phyloP scores from a whole-genome alignment of 2,113 vertebrate genomes.

The Tachuris rubrigastra region DNA sequence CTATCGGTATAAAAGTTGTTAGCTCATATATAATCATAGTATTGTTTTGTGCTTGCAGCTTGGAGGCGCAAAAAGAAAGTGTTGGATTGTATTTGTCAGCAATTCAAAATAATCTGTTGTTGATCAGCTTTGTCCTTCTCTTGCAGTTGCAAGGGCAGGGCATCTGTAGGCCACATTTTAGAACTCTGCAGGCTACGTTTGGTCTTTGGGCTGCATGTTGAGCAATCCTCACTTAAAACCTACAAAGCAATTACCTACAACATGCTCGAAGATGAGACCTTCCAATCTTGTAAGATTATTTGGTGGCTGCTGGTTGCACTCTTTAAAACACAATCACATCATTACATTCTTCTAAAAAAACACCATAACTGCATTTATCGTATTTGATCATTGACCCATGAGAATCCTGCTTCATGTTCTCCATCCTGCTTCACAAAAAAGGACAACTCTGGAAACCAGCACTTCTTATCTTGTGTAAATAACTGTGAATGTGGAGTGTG shows the following conservation, averaged over 20 bases:
- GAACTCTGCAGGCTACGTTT: slow-evolving; percentile 64
- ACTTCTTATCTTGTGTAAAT: slow-evolving; percentile 46
- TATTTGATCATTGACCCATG: slow-evolving; percentile 64
- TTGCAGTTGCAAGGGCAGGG: slow-evolving; percentile 60
- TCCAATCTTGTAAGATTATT: slow-evolving; percentile 70
- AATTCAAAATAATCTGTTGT: not conserved
- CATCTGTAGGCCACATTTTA: slow-evolving; percentile 60
- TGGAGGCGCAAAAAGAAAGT: not conserved
- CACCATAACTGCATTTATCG: slow-evolving; percentile 58
- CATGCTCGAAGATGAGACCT: slow-evolving; percentile 55
- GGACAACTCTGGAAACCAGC: slow-evolving; percentile 11
- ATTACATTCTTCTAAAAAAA: slow-evolving; percentile 48
- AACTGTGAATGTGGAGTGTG: slow-evolving; percentile 12
- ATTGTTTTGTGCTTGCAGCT: not conserved
- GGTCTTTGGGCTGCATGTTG: slow-evolving; percentile 66
- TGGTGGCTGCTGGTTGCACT: slow-evolving; percentile 40
- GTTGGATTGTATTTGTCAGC: slow-evolving; percentile 33
- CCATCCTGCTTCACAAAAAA: slow-evolving; percentile 26
- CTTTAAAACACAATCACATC: slow-evolving; percentile 47
- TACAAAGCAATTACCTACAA: slow-evolving; percentile 67
- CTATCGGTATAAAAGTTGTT: not conserved
- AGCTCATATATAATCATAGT: not conserved
- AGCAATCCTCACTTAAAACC: slow-evolving; percentile 70
- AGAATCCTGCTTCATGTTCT: slow-evolving; percentile 31
- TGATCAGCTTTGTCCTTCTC: slow-evolving; percentile 65